Base-by-base conservation (phyloP, 1,140 invertebrate genomes). In the Habropoda laboriosa region DNA sequence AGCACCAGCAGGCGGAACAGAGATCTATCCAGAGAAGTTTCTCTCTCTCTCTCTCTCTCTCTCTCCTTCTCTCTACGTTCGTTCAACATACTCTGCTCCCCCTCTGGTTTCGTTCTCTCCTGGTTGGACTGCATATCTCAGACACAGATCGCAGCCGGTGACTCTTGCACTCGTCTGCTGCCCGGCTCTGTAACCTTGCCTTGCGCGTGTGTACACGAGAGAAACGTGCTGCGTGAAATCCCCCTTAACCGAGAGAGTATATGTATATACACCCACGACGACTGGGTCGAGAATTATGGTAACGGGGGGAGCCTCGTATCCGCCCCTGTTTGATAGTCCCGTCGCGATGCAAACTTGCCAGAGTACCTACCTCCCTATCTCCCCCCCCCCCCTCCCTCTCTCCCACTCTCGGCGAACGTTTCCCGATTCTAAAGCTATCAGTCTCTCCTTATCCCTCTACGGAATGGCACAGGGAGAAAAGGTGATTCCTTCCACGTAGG, bases 321-420 rank as follows among this genome's bases (percentile, higher is more conserved):
- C 86, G 85, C 85, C 86, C 85, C 85, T 84, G 82, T 87, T 87
- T 86, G 85, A 87, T 87, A 85, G 82, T 87, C 66, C 67, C 79
- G 74, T 67, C 85, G 79, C 64, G 85, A 84, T 86, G 86, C 77
- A 82, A 81, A 87, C 79, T 79, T 82, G 60, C 85, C 63, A n/a
- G 71, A 57, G 51, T 73, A 27, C 55, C 53, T 71, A 51, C 32
- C 67, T 60, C 60, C 27, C 42, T 72, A 47, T 60, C 45, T 75
- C 40, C 60, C 27, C 57, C 35, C n/a, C 55, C 45, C 49, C 63
- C 45, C 35, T 18, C 70, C 30, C 42, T 67, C 63, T n/a, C n/a
- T n/a, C n/a, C n/a, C n/a, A n/a, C n/a, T n/a, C n/a, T n/a, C n/a
- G n/a, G n/a, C n/a, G 42, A 64, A 47, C 27, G 32, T 49, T 55